Percentiles rank a stretch among this genome's conserved stretches.
These are phyloP conservation scores for Alaudala cheleensis DNA, from an alignment of 2,113 vertebrate genomes.

Conservation along the genomic window DNA sequence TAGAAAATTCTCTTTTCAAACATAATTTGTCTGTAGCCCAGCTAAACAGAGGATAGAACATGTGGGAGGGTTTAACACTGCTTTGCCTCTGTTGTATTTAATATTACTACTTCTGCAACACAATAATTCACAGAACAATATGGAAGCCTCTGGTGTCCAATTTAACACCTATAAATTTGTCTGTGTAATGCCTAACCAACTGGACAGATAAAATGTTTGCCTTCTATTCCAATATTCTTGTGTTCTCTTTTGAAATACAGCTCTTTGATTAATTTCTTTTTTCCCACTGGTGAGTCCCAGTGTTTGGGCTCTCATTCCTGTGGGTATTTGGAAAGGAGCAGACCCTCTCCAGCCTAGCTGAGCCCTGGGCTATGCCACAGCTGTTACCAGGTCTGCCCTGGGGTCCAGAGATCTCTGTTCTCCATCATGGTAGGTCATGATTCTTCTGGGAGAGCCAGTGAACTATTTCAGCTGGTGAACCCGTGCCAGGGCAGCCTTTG, in stretches of 20 bases:
- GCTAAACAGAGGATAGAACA: not conserved
- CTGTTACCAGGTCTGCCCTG: not conserved
- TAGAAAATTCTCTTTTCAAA: not conserved
- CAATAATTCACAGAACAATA: not conserved
- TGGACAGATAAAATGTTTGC: conserved; percentile 28
- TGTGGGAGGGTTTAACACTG: not conserved
- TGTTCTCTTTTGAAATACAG: not conserved
- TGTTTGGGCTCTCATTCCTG: not conserved
- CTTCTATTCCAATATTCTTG: not conserved
- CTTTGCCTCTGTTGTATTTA: not conserved
- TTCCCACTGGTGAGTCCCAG: not conserved
- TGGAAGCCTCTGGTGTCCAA: conserved; percentile 38
- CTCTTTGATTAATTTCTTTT: not conserved
- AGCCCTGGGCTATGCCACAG: not conserved
- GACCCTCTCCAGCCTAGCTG: not conserved
- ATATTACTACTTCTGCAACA: not conserved
- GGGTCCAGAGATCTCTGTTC: not conserved
- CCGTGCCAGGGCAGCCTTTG: not conserved
- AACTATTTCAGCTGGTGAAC: not conserved
- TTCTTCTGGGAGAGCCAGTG: not conserved
- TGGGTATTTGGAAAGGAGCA: not conserved
- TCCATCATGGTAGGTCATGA: accelerated
- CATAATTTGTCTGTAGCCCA: not conserved
- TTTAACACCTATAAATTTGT: conserved; percentile 41
- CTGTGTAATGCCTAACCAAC: conserved; percentile 1